Evolutionary conservation across 2,888 invertebrate species (phyloP).

Genomic region (Tholera decimalis): DNA sequence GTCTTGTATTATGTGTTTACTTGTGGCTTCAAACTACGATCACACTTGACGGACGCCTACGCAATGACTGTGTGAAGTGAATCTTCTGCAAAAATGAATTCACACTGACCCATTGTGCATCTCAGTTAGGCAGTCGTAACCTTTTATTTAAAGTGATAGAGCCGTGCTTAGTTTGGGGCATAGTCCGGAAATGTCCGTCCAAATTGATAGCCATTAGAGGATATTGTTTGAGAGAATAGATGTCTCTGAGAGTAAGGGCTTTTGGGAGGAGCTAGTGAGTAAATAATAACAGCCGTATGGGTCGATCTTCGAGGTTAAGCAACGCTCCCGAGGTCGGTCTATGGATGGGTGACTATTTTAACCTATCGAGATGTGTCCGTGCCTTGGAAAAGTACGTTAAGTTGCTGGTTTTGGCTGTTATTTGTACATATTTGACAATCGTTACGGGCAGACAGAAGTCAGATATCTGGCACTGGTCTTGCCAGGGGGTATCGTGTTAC

Average conservation of each 20-base stretch:
- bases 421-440: too few species aligned
- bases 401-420: too few species aligned
- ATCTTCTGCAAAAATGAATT: background rate
- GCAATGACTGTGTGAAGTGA: background rate
- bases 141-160: conserved; percentile 57
- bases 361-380: too few species aligned
- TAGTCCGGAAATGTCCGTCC: conserved; percentile 14
- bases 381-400: too few species aligned
- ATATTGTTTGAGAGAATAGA: conserved; percentile 35
- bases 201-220: conserved; percentile 45
- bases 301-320: too few species aligned
- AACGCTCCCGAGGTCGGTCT: too few species aligned
- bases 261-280: background rate
- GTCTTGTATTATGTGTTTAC: background rate
- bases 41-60: background rate
- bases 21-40: background rate
- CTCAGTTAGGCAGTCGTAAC: conserved; percentile 43
- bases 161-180: conserved; percentile 7
- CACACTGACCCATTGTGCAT: conserved; percentile 30
- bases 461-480: too few species aligned
- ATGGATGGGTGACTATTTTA: too few species aligned
- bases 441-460: too few species aligned
- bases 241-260: background rate
- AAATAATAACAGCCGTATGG: too few species aligned
- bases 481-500: too few species aligned